A percentile compares a stretch with the other conserved stretches of the same genome.
Evolutionary conservation across 1,140 invertebrate genomes (phyloP).

Genomic region (Cydia fagiglandana): DNA sequence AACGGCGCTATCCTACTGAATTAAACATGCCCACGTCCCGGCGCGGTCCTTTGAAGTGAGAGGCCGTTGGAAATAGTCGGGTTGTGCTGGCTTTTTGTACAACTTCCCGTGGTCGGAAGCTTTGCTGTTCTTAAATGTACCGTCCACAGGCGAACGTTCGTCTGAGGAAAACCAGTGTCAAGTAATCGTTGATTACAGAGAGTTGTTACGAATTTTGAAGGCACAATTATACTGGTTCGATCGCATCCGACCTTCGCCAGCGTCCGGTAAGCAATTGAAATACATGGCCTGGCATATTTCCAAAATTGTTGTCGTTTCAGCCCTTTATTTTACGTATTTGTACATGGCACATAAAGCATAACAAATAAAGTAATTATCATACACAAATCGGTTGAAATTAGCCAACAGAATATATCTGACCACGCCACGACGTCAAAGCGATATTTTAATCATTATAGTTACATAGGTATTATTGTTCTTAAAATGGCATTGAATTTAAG

Average conservation of each 20-base stretch:
- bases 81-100: neutral
- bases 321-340: too few species aligned
- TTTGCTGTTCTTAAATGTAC: neutral
- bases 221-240: neutral
- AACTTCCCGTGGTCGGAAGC: neutral
- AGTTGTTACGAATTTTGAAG: neutral
- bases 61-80: neutral
- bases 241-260: neutral
- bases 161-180: neutral
- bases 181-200: neutral
- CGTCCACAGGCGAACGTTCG: neutral
- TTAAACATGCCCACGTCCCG: neutral
- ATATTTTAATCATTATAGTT: too few species aligned
- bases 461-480: neutral
- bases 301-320: neutral
- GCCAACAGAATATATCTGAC: too few species aligned
- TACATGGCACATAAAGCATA: too few species aligned
- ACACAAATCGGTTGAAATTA: too few species aligned
- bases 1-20: constrained; percentile 6
- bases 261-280: neutral
- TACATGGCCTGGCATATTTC: neutral
- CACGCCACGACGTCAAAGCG: too few species aligned
- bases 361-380: too few species aligned
- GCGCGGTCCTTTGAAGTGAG: neutral
- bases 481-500: neutral